Conservation (phyloP, 2,797 vertebrate genomes). For the Channa striata region DNA sequence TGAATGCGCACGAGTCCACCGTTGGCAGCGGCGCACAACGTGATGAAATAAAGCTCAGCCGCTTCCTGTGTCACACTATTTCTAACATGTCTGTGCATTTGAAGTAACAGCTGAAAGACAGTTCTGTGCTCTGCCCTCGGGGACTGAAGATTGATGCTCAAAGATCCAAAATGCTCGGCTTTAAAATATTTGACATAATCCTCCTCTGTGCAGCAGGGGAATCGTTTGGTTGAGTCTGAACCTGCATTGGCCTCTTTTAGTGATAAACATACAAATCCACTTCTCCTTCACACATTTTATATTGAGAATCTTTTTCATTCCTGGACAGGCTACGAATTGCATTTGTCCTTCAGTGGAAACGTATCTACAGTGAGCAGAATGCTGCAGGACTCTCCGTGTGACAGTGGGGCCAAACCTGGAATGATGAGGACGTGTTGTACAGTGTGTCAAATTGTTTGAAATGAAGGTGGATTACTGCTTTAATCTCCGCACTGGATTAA, state of each 20-base stretch:
- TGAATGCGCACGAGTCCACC: too few relatives aligned
- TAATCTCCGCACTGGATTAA: conserved; percentile 85
- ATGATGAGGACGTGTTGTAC: conserved; percentile 27
- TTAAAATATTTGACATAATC: conserved; percentile 28
- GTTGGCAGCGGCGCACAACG: conserved; percentile 2
- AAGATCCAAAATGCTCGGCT: conserved; percentile 41
- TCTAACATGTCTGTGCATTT: conserved; percentile 20
- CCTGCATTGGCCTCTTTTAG: not conserved
- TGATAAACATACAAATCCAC: not conserved
- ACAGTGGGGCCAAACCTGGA: conserved; percentile 11
- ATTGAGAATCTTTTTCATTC: not conserved
- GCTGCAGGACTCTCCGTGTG: conserved; percentile 14
- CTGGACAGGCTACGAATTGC: not conserved
- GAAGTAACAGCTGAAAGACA: conserved; percentile 44
- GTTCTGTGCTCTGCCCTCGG: conserved; percentile 41
- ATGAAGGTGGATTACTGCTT: conserved; percentile 84
- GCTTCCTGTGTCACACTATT: conserved; percentile 15
- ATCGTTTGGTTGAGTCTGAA: conserved; percentile 7
- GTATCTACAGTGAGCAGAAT: not conserved
- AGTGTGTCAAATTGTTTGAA: conserved; percentile 65
- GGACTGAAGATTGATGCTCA: conserved; percentile 40
- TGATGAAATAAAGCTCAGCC: conserved; percentile 21
- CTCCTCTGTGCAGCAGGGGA: conserved; percentile 2
- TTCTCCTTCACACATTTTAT: not conserved
- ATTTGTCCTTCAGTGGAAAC: conserved; percentile 11